These are phyloP conservation scores for Sebastes variabilis DNA, from an alignment of 2,797 vertebrate species.

Conservation along the genomic window DNA sequence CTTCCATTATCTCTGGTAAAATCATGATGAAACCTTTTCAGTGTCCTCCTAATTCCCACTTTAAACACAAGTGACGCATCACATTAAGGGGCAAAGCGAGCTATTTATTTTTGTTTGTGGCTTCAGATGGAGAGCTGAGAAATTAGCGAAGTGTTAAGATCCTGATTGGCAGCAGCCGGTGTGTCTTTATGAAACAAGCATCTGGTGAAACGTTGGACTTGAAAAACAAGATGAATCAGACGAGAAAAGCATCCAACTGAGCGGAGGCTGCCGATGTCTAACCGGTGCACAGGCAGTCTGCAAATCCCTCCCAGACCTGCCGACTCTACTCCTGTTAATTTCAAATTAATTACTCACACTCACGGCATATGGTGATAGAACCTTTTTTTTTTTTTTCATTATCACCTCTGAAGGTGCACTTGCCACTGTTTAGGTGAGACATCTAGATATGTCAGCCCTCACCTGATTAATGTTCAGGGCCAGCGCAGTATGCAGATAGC, in stretches of 20 bases:
- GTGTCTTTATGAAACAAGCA: conserved; percentile 63
- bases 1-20: not conserved
- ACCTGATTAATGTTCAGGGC: conserved; percentile 27
- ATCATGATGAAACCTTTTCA: not conserved
- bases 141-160: conserved; percentile 28
- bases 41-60: not conserved
- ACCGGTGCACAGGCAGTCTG: conserved; percentile 9
- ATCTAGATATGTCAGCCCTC: conserved; percentile 3
- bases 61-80: not conserved
- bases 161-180: conserved; percentile 55
- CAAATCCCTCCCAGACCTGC: conserved; percentile 9
- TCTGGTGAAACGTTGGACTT: conserved; percentile 57
- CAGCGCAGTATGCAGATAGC: conserved; percentile 18
- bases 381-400: conserved; percentile 31
- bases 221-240: conserved; percentile 70
- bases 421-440: conserved; percentile 42
- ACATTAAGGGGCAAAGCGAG: not conserved
- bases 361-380: conserved; percentile 46
- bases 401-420: conserved; percentile 48
- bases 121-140: conserved; percentile 6
- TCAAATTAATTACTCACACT: conserved; percentile 60
- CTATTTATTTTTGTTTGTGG: not conserved
- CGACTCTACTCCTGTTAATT: conserved; percentile 39
- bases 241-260: conserved; percentile 55
- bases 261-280: conserved; percentile 46